Evolutionary conservation across 2,888 invertebrate species (phyloP), one percentile per base, ranked within the genome.

Genomic region (Zeuzera pyrina): DNA sequence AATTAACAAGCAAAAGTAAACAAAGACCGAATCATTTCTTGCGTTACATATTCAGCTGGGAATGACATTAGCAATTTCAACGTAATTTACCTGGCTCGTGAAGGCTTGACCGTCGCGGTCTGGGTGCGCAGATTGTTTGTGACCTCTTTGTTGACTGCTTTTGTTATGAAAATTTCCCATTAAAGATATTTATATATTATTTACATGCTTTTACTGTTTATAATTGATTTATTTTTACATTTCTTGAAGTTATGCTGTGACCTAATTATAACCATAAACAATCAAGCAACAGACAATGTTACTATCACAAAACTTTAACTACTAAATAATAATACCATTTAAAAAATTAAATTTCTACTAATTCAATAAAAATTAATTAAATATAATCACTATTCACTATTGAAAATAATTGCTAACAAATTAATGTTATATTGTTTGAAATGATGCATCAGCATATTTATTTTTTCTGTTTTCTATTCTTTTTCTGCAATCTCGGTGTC

Each of bases 51-150:
- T 81, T 70, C 77, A 77, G 73, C 77, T 77, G 78, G 63, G 81
- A 78, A 78, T 83, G 83, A 83, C 83, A 81, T 72, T 78, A 69
- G 73, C 79, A 77, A 79, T 63, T 68, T 61, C 54, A 63, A 63
- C 58, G n/a, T 15, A 15, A 57, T 57, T 62, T 77, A 83, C 83
- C 76, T 83, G 83, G 59, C 79, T 83, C 38, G 76, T 60, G 52
- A 73, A 78, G 42, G 69, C 60, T 64, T 76, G 76, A 43, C 61
- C 66, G 56, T 78, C 72, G 47, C 70, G 66, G 45, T 69, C 55
- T 52, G 64, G 51, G 43, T 61, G 54, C 43, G 59, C 41, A 42
- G 65, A 54, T 57, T 62, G 64, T 34, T 70, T 72, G 43, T 61
- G 58, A 50, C 60, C 63, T 46, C 54, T 65, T 46, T 58, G 41